These are phyloP conservation scores for Syrrhaptes paradoxus DNA, from an alignment of 2,113 vertebrate species.

Conservation along the genomic window DNA sequence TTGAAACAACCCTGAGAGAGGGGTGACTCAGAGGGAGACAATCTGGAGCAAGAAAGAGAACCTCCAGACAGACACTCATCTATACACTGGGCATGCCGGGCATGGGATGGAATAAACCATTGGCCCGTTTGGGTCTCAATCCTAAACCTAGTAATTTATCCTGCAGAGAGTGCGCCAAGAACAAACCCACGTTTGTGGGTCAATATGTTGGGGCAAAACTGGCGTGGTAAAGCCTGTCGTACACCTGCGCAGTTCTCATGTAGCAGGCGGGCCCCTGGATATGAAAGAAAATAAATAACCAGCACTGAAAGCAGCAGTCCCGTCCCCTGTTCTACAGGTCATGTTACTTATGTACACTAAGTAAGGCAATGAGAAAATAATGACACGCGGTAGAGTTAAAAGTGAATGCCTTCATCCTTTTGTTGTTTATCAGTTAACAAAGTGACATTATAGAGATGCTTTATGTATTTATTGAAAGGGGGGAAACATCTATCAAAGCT, in stretches of 20 bases:
- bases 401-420: slow-evolving; percentile 51
- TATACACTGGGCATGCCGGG: no score
- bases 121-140: no score
- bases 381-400: slow-evolving; percentile 23
- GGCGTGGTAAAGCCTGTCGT: not conserved
- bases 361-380: slow-evolving; percentile 40
- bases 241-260: not conserved
- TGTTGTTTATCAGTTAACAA: slow-evolving; percentile 61
- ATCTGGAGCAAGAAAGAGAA: no score
- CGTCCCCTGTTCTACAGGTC: slow-evolving; percentile 1
- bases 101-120: no score
- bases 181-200: not conserved
- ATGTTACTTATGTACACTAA: not conserved
- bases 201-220: not conserved
- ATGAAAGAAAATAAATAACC: not conserved
- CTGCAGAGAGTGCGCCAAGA: not conserved
- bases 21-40: no score
- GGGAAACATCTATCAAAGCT: slow-evolving; percentile 52
- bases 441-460: slow-evolving; percentile 57
- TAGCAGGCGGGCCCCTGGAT: not conserved
- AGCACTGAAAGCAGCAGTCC: not conserved
- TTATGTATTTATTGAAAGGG: slow-evolving; percentile 45
- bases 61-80: no score
- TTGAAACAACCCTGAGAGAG: no score
- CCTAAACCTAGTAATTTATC: no score